Percentiles rank a stretch among this genome's conserved stretches.
phyloP scores from a whole-genome alignment of 1,140 invertebrate species.

The Atta texana region DNA sequence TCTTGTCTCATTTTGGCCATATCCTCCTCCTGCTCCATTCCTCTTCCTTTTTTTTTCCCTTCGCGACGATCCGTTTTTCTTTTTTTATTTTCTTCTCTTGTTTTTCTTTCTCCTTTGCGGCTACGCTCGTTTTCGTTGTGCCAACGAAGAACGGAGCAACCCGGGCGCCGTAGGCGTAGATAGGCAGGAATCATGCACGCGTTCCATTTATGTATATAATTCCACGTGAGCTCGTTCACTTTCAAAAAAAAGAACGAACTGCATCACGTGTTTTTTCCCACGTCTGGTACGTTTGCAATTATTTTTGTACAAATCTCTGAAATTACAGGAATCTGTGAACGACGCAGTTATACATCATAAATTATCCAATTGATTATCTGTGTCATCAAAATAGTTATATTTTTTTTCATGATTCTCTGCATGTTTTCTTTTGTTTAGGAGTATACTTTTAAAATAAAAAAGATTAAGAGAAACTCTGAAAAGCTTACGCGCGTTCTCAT shows the following conservation, averaged over 20 bases:
- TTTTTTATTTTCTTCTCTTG: slow-evolving; percentile 14
- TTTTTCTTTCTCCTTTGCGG: not conserved
- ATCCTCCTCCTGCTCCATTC: not conserved
- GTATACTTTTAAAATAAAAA: not conserved
- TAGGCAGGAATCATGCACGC: not conserved
- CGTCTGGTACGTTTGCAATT: not conserved
- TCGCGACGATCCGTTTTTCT: slow-evolving; percentile 11
- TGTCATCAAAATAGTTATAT: not conserved
- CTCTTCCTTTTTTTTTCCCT: not conserved
- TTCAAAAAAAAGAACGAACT: slow-evolving; percentile 10
- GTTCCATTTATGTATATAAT: not conserved
- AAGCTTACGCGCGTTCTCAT: not conserved
- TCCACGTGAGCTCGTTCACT: slow-evolving; percentile 15
- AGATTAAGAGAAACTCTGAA: not conserved
- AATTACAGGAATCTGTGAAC: not conserved
- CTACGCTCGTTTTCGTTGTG: slow-evolving; percentile 39
- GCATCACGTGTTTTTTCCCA: not conserved
- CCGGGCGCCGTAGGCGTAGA: not conserved
- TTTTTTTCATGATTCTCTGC: not conserved
- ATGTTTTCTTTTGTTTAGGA: not conserved
- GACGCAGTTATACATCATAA: not conserved
- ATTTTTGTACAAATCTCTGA: not conserved
- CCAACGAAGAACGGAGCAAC: not conserved
- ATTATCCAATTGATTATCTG: not conserved
- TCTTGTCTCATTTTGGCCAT: slow-evolving; percentile 23